Evolutionary conservation across 2,888 invertebrate genomes (phyloP).

Genomic region (Pristionchus arcanus): DNA sequence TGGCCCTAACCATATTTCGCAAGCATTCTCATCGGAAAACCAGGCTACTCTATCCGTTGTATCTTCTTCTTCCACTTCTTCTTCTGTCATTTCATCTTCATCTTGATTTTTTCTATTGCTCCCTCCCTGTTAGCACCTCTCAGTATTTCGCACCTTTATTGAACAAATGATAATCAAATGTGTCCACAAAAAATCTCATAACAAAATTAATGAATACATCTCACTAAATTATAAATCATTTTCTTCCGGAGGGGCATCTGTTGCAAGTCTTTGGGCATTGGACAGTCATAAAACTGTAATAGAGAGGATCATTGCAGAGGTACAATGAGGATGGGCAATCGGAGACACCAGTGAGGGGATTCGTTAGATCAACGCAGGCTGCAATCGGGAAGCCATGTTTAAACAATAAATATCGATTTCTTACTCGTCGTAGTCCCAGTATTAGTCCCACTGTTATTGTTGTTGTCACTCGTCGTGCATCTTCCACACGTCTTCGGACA

Average conservation of each 20-base stretch:
- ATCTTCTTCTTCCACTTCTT: background rate
- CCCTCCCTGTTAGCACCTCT: too few species aligned
- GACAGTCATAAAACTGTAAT: background rate
- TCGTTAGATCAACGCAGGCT: background rate
- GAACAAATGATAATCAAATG: too few species aligned
- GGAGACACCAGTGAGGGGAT: background rate
- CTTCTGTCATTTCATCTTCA: background rate
- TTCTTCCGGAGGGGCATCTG: background rate
- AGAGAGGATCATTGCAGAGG: background rate
- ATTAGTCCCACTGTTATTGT: background rate
- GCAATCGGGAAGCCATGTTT: too few species aligned
- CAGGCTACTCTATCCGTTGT: background rate
- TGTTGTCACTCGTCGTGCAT: background rate
- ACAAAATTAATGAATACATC: too few species aligned
- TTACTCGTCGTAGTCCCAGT: background rate
- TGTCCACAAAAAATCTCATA: too few species aligned
- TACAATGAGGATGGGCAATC: background rate
- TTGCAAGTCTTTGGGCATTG: background rate
- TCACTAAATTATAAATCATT: background rate
- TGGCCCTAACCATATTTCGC: background rate
- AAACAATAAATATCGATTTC: background rate
- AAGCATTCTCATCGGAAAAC: background rate
- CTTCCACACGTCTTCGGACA: slow-evolving; percentile 45
- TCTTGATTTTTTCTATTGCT: background rate
- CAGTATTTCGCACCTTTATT: too few species aligned